phyloP scores from a whole-genome alignment of 2,797 vertebrate species.

The Tapirus indicus region DNA sequence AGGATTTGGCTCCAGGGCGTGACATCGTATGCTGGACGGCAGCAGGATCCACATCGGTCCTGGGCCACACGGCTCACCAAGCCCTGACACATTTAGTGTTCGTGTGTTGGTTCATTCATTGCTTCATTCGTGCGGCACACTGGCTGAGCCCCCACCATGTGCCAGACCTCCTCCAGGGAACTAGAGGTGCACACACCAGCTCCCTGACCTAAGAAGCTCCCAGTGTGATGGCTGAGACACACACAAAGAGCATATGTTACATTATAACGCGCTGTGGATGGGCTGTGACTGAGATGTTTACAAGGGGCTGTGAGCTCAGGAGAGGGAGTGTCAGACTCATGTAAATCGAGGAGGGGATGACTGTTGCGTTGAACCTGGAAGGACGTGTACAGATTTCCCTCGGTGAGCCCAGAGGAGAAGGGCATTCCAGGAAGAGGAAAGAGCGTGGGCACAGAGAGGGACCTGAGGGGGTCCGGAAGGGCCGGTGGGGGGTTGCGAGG shows the following conservation, averaged over 20 bases:
- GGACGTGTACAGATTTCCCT: not conserved
- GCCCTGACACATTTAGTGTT: fast-evolving
- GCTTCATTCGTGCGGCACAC: fast-evolving
- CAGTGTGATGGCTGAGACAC: not conserved
- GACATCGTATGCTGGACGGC: not conserved
- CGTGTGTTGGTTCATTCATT: fast-evolving
- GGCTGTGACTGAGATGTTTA: not conserved
- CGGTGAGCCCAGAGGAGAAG: not conserved
- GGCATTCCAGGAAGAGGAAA: not conserved
- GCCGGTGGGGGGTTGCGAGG: not conserved
- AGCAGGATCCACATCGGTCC: fast-evolving
- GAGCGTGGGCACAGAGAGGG: fast-evolving
- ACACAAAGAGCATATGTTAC: fast-evolving
- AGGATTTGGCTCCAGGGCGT: fast-evolving
- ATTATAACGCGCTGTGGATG: fast-evolving
- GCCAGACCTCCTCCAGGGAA: not conserved
- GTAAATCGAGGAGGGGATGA: not conserved
- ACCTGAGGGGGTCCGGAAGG: not conserved
- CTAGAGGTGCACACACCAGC: not conserved
- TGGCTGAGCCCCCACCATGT: fast-evolving
- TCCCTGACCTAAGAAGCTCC: not conserved
- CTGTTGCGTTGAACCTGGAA: not conserved
- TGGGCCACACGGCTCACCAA: fast-evolving
- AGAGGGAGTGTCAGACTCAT: not conserved
- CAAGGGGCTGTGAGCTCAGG: not conserved